Percentiles rank a stretch among this genome's conserved stretches.
These are phyloP conservation scores for Scaptomyza reducta DNA, from an alignment of 2,888 invertebrate genomes.

Conservation along the genomic window DNA sequence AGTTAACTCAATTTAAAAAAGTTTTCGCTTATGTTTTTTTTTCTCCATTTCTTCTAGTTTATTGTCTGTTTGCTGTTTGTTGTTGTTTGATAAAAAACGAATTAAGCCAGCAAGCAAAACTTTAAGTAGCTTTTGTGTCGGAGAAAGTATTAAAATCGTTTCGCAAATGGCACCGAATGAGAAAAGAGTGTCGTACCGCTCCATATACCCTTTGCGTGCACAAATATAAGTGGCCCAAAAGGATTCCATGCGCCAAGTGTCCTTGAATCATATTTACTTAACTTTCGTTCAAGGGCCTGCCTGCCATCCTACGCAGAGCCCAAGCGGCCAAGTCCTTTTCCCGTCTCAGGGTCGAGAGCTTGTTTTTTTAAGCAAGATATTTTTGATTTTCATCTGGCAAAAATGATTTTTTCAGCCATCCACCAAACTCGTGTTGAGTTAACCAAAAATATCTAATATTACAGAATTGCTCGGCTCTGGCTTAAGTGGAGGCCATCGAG, in stretches of 20 bases:
- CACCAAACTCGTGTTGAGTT: slow-evolving; percentile 29
- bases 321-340: not conserved
- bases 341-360: slow-evolving; percentile 18
- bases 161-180: slow-evolving; percentile 56
- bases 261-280: slow-evolving; percentile 77
- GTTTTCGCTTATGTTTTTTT: slow-evolving; percentile 45
- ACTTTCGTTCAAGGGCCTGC: slow-evolving; percentile 62
- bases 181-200: slow-evolving; percentile 13
- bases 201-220: slow-evolving; percentile 26
- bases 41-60: slow-evolving; percentile 22
- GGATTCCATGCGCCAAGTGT: slow-evolving; percentile 70
- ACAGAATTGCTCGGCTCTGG: slow-evolving; percentile 22
- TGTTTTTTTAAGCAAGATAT: slow-evolving; percentile 45
- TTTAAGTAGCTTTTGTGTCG: slow-evolving; percentile 77
- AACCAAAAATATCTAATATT: slow-evolving; percentile 23
- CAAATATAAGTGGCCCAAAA: slow-evolving; percentile 72
- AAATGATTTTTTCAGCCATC: slow-evolving; percentile 62
- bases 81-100: slow-evolving; percentile 75
- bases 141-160: slow-evolving; percentile 74
- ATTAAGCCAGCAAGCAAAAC: slow-evolving; percentile 70
- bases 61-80: slow-evolving; percentile 56
- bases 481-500: slow-evolving; percentile 23
- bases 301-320: no score
- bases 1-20: slow-evolving; percentile 75
- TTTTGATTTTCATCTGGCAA: slow-evolving; percentile 49